Evolutionary conservation across 2,113 vertebrate genomes (phyloP), one percentile per base, ranked within the genome.

Genomic region (Geococcyx californianus): DNA sequence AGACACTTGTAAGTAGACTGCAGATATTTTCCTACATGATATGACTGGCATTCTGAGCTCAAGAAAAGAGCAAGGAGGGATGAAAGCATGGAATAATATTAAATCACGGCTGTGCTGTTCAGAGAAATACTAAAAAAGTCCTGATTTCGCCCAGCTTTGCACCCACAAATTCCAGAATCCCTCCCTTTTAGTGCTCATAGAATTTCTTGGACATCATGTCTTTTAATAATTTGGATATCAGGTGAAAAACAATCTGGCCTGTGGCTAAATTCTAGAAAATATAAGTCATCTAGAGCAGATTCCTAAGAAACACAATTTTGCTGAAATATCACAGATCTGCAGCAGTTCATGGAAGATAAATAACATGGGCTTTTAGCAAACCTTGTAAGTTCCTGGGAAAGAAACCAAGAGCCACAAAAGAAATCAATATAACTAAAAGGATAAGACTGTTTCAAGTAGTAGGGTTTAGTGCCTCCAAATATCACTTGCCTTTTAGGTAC

Each of bases 341-440:
- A 56, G 75, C 72, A 84, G 70, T 69, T 95, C 51, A 67, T 25
- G 19, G 72, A 87, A 89, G 82, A 93, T 84, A 93, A 95, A 88
- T 80, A 90, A 79, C 28, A 51, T 4, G 29, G 78, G 87, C 69
- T 87, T 93, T 95, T 91, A 93, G 68, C 72, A 86, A 84, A 87
- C 38, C 91, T 54, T 85, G 9, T 59, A 73, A 89, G 18, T 82
- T 92, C 63, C 75, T 84, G 52, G 54, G 87, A 92, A 89, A 82
- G 51, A 45, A 92, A 91, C 36, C 55, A 84, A 81, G 54, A 95
- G 60, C 75, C 47, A 87, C 79, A 84, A 72, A 93, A 93, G 47
- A 94, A 96, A 96, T 95, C 81, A 74, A 91, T 91, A 85, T 49
- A 89, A 94, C 45, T 84, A 81, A 89, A 94, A 84, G 62, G 58